phyloP scores from a whole-genome alignment of 2,797 vertebrate genomes.

The Anguilla obscura region DNA sequence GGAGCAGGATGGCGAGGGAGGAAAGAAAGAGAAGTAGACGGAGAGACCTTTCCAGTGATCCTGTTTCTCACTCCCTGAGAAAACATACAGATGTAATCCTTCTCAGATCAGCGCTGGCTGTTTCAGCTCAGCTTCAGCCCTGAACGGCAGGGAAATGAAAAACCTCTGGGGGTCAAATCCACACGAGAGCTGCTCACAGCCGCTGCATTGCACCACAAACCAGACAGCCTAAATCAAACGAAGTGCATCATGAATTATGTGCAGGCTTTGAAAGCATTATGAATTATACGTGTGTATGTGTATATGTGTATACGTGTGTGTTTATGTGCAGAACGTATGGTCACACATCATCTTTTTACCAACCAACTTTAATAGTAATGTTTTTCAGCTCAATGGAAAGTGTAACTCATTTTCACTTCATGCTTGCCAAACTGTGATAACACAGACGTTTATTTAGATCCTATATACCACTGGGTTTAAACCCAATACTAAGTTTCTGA shows the following conservation, averaged over 20 bases:
- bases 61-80: slow-evolving; percentile 32
- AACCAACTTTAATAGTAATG: background rate
- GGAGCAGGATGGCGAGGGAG: background rate
- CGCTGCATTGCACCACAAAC: background rate
- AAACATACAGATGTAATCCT: background rate
- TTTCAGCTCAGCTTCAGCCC: background rate
- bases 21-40: background rate
- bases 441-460: too few relatives aligned
- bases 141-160: background rate
- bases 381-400: background rate
- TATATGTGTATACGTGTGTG: too few relatives aligned
- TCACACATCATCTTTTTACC: too few relatives aligned
- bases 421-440: too few relatives aligned
- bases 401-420: background rate
- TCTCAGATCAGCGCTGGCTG: background rate
- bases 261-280: background rate
- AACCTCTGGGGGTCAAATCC: background rate
- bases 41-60: slow-evolving; percentile 39
- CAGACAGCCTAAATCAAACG: background rate
- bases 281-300: background rate
- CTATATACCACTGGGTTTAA: too few relatives aligned
- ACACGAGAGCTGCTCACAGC: background rate
- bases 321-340: too few relatives aligned
- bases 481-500: too few relatives aligned
- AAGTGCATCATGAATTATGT: background rate